A percentile compares a stretch with the other conserved stretches of the same genome.
Conservation (phyloP, 2,797 vertebrate species). For the Spheniscus humboldti region DNA sequence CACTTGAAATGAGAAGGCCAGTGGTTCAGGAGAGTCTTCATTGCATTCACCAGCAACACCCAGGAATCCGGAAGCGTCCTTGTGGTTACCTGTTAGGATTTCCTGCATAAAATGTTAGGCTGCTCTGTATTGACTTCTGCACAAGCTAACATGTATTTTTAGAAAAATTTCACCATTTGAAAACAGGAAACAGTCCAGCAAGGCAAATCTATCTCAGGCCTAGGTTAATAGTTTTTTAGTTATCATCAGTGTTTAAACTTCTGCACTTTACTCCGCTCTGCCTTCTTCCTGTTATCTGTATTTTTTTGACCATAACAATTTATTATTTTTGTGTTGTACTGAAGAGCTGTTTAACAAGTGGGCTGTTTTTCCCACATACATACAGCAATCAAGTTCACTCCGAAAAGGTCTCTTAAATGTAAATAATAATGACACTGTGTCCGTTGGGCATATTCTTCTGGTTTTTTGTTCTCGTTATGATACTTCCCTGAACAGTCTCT, state of each 20-base stretch:
- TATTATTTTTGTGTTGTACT: background rate
- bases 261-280: background rate
- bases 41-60: background rate
- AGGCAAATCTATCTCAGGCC: background rate
- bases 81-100: background rate
- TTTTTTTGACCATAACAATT: background rate
- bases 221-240: background rate
- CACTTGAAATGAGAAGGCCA: background rate
- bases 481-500: background rate
- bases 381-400: background rate
- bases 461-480: background rate
- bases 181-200: background rate
- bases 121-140: background rate
- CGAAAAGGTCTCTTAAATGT: background rate
- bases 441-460: background rate
- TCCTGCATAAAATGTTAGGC: background rate
- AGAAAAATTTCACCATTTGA: background rate
- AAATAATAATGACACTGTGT: background rate
- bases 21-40: background rate
- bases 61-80: background rate
- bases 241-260: background rate
- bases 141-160: background rate
- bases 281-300: background rate
- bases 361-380: accelerated
- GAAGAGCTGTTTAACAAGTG: background rate